These are phyloP conservation scores for Doris montereyensis DNA, from an alignment of 2,888 invertebrate species.

Conservation along the genomic window DNA sequence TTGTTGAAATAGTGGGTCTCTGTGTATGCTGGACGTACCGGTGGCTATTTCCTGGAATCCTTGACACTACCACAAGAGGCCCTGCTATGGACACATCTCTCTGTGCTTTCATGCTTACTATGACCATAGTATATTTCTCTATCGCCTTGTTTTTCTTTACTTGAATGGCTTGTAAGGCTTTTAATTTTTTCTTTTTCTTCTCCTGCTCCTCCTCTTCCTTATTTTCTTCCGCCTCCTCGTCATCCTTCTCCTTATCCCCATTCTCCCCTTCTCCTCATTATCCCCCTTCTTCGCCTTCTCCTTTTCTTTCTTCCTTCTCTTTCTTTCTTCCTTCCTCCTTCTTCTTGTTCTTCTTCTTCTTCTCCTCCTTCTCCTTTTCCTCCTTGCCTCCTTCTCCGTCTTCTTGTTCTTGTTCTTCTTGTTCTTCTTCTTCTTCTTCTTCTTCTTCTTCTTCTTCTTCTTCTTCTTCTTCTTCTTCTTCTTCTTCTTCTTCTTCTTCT, in stretches of 20 bases:
- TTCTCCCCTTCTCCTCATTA: background rate
- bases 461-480: background rate
- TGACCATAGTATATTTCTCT: too few species aligned
- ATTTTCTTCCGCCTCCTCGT: background rate
- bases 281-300: background rate
- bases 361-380: background rate
- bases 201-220: background rate
- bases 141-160: too few species aligned
- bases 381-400: background rate
- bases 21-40: too few species aligned
- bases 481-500: background rate
- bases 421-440: background rate
- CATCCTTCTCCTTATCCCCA: background rate
- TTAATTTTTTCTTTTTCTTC: background rate
- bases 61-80: too few species aligned
- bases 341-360: background rate
- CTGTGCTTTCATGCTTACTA: too few species aligned
- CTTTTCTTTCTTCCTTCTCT: background rate
- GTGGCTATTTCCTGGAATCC: too few species aligned
- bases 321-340: background rate
- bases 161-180: too few species aligned
- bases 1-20: too few species aligned
- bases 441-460: background rate
- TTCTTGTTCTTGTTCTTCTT: background rate
- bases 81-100: too few species aligned